phyloP scores from a whole-genome alignment of 2,113 vertebrate genomes.

The Tricholaema leucomelas region DNA sequence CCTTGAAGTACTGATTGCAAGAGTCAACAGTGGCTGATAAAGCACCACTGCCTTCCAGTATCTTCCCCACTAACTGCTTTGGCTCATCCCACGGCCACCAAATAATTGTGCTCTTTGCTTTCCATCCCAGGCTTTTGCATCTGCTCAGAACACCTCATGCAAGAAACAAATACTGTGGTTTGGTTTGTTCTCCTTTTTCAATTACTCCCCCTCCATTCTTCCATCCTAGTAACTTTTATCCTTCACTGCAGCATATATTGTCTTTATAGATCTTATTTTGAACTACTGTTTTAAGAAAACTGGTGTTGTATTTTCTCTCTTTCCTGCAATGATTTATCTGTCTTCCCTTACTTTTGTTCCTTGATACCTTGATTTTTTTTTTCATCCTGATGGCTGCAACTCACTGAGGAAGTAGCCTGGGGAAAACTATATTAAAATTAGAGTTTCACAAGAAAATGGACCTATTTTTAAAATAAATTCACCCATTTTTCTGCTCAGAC shows the following conservation, averaged over 20 bases:
- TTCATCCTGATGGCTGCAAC: neutral
- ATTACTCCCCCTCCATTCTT: no score
- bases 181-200: no score
- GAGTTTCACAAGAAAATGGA: neutral
- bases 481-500: neutral
- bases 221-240: neutral
- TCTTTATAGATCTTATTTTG: neutral
- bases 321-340: neutral
- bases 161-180: neutral
- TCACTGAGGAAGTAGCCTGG: neutral
- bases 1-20: accelerated
- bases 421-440: neutral
- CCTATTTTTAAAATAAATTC: neutral
- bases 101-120: accelerated
- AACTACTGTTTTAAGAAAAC: neutral
- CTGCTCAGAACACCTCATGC: neutral
- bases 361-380: neutral
- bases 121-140: neutral
- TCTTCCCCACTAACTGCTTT: neutral
- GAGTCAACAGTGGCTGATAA: neutral
- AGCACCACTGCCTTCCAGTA: no score
- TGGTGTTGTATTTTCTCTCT: neutral
- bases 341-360: neutral
- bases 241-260: neutral
- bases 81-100: neutral